Evolutionary conservation across 2,113 vertebrate species (phyloP).

Genomic region (Thunnus thynnus): DNA sequence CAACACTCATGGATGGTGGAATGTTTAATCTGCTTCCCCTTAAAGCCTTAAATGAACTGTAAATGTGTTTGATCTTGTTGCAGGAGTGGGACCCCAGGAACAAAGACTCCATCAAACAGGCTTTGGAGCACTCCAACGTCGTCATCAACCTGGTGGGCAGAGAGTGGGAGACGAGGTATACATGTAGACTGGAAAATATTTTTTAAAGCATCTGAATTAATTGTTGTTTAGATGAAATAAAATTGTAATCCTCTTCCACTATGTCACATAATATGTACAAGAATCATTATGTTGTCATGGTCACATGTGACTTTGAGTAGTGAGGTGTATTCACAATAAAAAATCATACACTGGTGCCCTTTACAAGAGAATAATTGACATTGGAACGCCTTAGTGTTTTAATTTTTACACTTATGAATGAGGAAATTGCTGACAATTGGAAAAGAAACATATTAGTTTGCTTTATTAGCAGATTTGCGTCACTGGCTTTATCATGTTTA

Average conservation of each 20-base stretch:
- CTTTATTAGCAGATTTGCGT: no score
- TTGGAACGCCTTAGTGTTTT: no score
- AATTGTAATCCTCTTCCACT: background rate
- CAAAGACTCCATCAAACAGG: slow-evolving; percentile 90
- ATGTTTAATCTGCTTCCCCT: background rate
- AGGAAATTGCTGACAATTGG: no score
- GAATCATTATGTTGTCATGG: background rate
- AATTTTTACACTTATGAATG: no score
- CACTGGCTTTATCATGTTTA: no score
- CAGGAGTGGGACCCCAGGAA: slow-evolving; percentile 93
- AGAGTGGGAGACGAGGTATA: slow-evolving; percentile 96
- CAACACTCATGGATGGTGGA: background rate
- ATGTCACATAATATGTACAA: no score
- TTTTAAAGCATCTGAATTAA: background rate
- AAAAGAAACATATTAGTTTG: no score
- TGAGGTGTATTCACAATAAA: no score
- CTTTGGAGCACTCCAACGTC: slow-evolving; percentile 91
- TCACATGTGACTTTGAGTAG: no score
- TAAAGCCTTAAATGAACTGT: background rate
- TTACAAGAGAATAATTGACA: no score
- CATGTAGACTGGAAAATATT: background rate
- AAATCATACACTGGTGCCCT: no score
- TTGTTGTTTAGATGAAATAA: fast-evolving
- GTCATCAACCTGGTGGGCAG: slow-evolving; percentile 95
- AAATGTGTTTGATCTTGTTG: slow-evolving; percentile 3